phyloP scores from a whole-genome alignment of 2,888 invertebrate species.

The Diloba caeruleocephala region DNA sequence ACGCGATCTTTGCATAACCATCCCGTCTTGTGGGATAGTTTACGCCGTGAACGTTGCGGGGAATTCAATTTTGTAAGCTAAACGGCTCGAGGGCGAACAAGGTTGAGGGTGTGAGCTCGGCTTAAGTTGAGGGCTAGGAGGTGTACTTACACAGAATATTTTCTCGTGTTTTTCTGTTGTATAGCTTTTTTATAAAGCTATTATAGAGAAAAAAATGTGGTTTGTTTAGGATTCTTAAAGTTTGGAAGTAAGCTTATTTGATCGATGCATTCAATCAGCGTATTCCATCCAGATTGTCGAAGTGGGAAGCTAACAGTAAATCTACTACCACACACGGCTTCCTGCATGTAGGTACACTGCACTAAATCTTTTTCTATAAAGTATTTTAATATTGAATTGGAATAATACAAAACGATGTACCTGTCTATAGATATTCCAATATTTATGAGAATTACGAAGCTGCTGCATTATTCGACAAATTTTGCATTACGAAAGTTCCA shows the following conservation, averaged over 20 bases:
- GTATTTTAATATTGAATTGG: too few relatives aligned
- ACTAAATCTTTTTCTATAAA: too few relatives aligned
- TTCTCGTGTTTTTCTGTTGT: slow-evolving; percentile 10
- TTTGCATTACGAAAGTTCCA: slow-evolving; percentile 18
- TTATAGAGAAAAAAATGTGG: not conserved
- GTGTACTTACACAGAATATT: slow-evolving; percentile 26
- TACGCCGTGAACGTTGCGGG: slow-evolving; percentile 73
- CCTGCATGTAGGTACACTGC: too few relatives aligned
- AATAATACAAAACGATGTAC: too few relatives aligned
- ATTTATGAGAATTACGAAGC: not conserved
- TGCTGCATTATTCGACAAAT: slow-evolving; percentile 31
- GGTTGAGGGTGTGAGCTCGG: slow-evolving; percentile 36
- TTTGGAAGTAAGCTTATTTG: too few relatives aligned
- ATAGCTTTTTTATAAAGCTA: not conserved
- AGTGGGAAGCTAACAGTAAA: too few relatives aligned
- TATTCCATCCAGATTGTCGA: too few relatives aligned
- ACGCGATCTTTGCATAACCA: slow-evolving; percentile 59
- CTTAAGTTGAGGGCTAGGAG: slow-evolving; percentile 28
- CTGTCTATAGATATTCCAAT: not conserved
- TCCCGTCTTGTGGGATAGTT: slow-evolving; percentile 73
- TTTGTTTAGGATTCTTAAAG: too few relatives aligned
- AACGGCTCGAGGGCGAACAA: slow-evolving; percentile 53
- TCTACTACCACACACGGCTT: too few relatives aligned
- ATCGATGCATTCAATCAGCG: too few relatives aligned
- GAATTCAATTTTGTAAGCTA: slow-evolving; percentile 82